phyloP scores from a whole-genome alignment of 2,888 invertebrate species.

The Epinotia ramella region DNA sequence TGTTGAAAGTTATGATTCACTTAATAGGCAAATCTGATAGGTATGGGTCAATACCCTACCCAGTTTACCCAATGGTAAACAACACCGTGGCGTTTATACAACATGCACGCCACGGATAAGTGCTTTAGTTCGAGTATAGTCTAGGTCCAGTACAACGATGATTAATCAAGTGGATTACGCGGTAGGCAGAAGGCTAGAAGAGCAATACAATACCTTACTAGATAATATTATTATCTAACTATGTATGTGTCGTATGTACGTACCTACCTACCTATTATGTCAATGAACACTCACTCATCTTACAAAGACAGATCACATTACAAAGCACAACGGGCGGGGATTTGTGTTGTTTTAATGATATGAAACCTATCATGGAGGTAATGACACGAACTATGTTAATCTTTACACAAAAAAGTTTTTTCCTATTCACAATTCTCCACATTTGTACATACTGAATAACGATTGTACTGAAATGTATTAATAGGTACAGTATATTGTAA shows the following conservation, averaged over 20 bases:
- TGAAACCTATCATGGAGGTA: too few species aligned
- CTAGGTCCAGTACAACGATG: constrained; percentile 1
- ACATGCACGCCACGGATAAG: constrained; percentile 1
- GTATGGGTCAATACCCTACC: neutral
- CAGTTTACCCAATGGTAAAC: neutral
- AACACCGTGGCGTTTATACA: too few species aligned
- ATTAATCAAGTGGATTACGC: constrained; percentile 18
- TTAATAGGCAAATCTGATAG: neutral
- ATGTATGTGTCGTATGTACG: neutral
- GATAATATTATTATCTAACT: neutral
- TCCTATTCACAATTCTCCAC: too few species aligned
- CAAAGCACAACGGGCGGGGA: neutral
- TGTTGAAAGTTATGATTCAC: neutral
- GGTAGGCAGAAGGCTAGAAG: neutral
- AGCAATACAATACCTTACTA: neutral
- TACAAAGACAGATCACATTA: neutral
- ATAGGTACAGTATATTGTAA: too few species aligned
- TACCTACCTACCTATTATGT: neutral
- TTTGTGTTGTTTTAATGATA: neutral
- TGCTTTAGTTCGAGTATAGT: constrained; percentile 14
- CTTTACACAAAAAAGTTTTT: too few species aligned
- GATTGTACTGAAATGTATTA: too few species aligned
- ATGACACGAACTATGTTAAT: too few species aligned
- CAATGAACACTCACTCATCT: neutral
- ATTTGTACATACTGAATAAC: too few species aligned